Conservation (phyloP, 2,888 invertebrate species). For the Hyposoter didymator region DNA sequence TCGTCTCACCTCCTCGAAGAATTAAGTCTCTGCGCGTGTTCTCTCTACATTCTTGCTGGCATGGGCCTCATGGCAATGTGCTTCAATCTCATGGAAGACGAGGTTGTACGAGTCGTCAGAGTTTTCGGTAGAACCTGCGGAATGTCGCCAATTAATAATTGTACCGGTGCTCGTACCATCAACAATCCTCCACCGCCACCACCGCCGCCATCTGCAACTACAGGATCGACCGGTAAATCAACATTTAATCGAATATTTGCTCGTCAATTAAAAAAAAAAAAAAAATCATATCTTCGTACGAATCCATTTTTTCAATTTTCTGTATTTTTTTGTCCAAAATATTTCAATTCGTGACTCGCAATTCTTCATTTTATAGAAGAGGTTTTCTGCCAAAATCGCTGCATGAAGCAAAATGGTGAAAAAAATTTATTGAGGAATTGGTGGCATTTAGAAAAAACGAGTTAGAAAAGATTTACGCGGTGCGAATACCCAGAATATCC, state of each 20-base stretch:
- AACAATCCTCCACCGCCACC: constrained; percentile 45
- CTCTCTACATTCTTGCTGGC: constrained; percentile 92
- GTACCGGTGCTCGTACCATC: constrained; percentile 34
- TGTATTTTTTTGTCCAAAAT: background rate
- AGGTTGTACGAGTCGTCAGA: constrained; percentile 87
- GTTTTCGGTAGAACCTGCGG: constrained; percentile 85
- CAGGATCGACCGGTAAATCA: constrained; percentile 48
- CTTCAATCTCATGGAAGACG: constrained; percentile 93
- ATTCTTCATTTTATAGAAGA: no score
- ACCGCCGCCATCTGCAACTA: constrained; percentile 25
- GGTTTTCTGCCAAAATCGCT: no score
- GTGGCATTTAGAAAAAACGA: no score
- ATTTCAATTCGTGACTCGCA: no score
- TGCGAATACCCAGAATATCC: no score
- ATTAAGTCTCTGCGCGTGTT: constrained; percentile 91
- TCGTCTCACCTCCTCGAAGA: constrained; percentile 86
- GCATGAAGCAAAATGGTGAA: no score
- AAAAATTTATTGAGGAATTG: no score
- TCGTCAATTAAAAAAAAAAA: no score
- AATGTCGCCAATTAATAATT: constrained; percentile 55
- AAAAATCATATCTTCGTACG: no score
- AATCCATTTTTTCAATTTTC: background rate
- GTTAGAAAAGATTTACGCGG: no score
- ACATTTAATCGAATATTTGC: background rate
- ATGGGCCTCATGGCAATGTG: constrained; percentile 95